Evolutionary conservation across 23 tunicate species (phyloP).

Genomic region (Halocynthia roretzi): DNA sequence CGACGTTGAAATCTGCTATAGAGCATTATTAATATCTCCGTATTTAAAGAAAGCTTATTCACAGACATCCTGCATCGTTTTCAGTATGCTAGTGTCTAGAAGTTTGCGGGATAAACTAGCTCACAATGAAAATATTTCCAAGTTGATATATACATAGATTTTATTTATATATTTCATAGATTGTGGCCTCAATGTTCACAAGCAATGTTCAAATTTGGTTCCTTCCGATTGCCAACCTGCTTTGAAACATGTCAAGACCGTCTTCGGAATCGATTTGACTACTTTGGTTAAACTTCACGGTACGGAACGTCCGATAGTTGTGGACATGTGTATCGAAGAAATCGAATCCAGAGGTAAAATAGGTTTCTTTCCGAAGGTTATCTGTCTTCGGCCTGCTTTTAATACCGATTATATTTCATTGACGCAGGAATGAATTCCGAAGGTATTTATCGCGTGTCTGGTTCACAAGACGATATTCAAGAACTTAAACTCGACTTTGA

Average conservation of each 20-base stretch:
- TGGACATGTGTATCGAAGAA: slow-evolving; percentile 76
- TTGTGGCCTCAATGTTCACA: slow-evolving; percentile 88
- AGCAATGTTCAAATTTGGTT: slow-evolving; percentile 85
- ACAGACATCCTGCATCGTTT: neutral
- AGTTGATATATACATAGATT: neutral
- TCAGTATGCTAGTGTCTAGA: neutral
- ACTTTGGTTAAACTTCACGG: slow-evolving; percentile 83
- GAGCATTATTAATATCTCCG: neutral
- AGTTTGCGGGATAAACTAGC: neutral
- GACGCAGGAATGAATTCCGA: slow-evolving; percentile 56
- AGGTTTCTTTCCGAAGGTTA: neutral
- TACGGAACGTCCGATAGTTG: slow-evolving; percentile 80
- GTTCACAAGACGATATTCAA: slow-evolving; percentile 57
- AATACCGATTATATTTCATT: neutral
- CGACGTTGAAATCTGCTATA: neutral
- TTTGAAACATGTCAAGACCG: slow-evolving; percentile 70
- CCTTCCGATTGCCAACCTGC: slow-evolving; percentile 95
- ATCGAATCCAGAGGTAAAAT: slow-evolving; percentile 75
- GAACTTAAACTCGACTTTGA: slow-evolving; percentile 66
- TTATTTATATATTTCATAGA: slow-evolving; percentile 40
- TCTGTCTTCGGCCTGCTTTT: neutral
- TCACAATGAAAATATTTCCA: neutral
- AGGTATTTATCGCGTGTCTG: slow-evolving; percentile 77
- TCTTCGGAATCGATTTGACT: slow-evolving; percentile 90
- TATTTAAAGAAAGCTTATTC: neutral